Percentiles rank a stretch among this genome's conserved stretches.
phyloP scores from a whole-genome alignment of 2,888 invertebrate genomes.

The Empis livida region DNA sequence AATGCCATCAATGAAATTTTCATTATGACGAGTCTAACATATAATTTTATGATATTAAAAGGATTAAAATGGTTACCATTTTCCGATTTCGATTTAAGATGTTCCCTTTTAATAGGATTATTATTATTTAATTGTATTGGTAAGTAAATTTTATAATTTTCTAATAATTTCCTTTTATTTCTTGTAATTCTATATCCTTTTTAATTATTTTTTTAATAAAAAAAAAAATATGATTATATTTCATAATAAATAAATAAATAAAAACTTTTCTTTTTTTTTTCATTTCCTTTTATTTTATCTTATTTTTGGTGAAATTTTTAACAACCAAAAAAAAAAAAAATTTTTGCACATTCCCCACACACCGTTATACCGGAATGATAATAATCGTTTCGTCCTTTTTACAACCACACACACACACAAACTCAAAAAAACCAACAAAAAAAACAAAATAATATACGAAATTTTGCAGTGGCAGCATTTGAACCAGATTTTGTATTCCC shows the following conservation, averaged over 20 bases:
- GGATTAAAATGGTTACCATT: neutral
- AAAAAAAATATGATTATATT: neutral
- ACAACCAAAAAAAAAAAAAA: no score
- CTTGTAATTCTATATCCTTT: neutral
- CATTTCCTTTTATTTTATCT: no score
- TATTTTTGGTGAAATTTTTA: no score
- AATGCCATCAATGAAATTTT: neutral
- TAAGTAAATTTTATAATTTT: neutral
- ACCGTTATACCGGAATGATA: no score
- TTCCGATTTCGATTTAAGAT: neutral
- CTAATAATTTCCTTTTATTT: no score
- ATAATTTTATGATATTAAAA: neutral
- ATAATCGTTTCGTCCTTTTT: no score
- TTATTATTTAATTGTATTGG: conserved; percentile 1
- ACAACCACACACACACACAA: no score
- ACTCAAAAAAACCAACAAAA: no score
- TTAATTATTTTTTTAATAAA: neutral
- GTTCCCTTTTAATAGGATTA: neutral
- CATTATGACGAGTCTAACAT: neutral
- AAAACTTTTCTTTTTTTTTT: no score
- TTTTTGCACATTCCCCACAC: no score
- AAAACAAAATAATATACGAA: no score
- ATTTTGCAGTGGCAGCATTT: conserved; percentile 42
- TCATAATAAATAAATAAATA: no score
- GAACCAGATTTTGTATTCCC: conserved; percentile 64